Conservation (phyloP, 2,113 vertebrate genomes). For the Python bivittatus region DNA sequence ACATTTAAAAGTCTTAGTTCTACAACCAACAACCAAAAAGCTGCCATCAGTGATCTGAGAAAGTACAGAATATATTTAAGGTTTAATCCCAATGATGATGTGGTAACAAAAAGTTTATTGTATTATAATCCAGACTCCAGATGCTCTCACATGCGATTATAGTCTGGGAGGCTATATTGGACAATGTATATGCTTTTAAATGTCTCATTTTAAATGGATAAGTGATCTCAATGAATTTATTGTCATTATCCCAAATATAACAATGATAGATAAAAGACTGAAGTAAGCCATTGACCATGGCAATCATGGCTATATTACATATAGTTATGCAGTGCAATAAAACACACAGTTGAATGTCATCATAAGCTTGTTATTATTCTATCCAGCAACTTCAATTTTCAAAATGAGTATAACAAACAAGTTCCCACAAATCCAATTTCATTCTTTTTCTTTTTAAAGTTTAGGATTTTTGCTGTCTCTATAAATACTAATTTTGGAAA, state of each 20-base stretch:
- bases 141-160: neutral
- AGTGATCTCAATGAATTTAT: neutral
- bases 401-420: neutral
- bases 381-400: slow-evolving; percentile 1
- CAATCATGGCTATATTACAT: neutral
- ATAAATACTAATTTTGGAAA: neutral
- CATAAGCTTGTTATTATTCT: neutral
- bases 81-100: neutral
- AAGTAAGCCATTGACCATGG: neutral
- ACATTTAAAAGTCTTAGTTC: slow-evolving; percentile 34
- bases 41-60: neutral
- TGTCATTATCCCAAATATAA: neutral
- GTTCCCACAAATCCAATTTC: neutral
- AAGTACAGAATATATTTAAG: slow-evolving; percentile 16
- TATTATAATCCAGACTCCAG: neutral
- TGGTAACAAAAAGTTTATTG: neutral
- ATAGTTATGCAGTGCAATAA: neutral
- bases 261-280: neutral
- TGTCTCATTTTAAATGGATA: neutral
- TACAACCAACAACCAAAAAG: neutral
- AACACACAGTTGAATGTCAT: neutral
- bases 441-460: too few relatives aligned
- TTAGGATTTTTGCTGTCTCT: neutral
- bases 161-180: neutral
- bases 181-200: neutral